phyloP scores from a whole-genome alignment of 1,140 invertebrate species.

The Venturia canescens region DNA sequence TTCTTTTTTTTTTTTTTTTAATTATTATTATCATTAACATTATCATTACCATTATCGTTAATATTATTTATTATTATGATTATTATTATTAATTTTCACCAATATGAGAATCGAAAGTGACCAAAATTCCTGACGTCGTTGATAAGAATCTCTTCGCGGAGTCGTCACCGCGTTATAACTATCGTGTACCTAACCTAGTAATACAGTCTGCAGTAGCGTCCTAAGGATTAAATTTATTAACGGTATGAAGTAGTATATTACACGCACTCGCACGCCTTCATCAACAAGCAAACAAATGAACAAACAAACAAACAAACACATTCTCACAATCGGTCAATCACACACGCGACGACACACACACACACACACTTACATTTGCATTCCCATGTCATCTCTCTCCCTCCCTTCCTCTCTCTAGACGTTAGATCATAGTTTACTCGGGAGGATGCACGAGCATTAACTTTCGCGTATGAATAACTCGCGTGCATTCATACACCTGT shows the following conservation, averaged over 20 bases:
- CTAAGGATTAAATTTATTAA: constrained; percentile 72
- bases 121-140: constrained; percentile 27
- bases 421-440: constrained; percentile 26
- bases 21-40: no score
- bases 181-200: constrained; percentile 73
- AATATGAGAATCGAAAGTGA: constrained; percentile 1
- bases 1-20: no score
- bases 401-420: background rate
- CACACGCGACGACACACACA: constrained; percentile 38
- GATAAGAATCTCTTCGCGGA: constrained; percentile 54
- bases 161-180: constrained; percentile 66
- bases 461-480: constrained; percentile 8
- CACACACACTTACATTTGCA: background rate
- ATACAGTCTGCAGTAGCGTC: constrained; percentile 75
- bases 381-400: constrained; percentile 5
- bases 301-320: constrained; percentile 50
- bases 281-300: constrained; percentile 45
- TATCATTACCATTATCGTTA: no score
- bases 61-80: constrained; percentile 18
- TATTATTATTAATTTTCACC: constrained; percentile 17
- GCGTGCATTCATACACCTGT: constrained; percentile 5
- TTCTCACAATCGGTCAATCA: constrained; percentile 56
- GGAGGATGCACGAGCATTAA: background rate
- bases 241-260: constrained; percentile 72
- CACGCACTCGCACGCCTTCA: constrained; percentile 68